phyloP scores from a whole-genome alignment of 37 sponge, comb jelly and placozoan genomes.

The Oscarella lobularis region DNA sequence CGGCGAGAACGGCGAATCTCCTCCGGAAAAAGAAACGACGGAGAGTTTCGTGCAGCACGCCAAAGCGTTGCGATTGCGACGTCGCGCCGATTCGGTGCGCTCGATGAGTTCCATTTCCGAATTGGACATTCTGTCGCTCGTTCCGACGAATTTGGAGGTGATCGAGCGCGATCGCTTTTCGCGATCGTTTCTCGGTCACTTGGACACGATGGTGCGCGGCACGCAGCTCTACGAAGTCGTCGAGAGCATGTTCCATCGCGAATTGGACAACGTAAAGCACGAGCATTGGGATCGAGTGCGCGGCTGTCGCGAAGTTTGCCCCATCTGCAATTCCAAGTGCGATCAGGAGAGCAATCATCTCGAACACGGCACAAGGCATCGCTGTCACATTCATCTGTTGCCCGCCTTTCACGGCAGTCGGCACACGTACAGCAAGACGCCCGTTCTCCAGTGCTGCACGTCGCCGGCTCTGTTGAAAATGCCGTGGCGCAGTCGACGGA shows the following conservation, averaged over 20 bases:
- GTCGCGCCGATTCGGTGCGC: too few species aligned
- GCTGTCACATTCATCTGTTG: not conserved
- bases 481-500: not conserved
- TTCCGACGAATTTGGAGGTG: not conserved
- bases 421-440: not conserved
- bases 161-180: not conserved
- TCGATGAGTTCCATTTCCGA: not conserved
- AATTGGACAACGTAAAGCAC: not conserved
- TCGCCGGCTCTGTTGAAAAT: not conserved
- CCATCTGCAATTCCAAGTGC: not conserved
- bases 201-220: not conserved
- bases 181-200: not conserved
- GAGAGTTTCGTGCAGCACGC: too few species aligned
- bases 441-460: not conserved
- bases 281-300: not conserved
- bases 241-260: not conserved
- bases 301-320: not conserved
- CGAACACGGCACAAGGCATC: not conserved
- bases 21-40: too few species aligned
- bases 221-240: not conserved
- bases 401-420: conserved; percentile 1
- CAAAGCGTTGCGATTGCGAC: too few species aligned
- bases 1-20: too few species aligned
- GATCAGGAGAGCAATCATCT: not conserved
- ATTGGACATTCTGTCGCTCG: not conserved